Percentiles rank a stretch among this genome's conserved stretches.
Evolutionary conservation across 1,140 invertebrate species (phyloP).

Genomic region (Eubasilissa regina): DNA sequence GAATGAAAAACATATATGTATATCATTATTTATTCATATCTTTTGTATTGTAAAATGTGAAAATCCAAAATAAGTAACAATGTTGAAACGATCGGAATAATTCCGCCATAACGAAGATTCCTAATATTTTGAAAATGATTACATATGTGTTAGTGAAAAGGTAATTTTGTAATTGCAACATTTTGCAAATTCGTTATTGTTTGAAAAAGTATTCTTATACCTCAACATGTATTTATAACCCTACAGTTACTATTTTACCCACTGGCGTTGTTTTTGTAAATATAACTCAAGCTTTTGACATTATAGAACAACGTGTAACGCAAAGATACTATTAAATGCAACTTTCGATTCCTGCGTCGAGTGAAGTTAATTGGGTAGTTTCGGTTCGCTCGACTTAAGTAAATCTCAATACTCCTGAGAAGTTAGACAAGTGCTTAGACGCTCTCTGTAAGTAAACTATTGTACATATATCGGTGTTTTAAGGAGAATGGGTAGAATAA

Average conservation of each 20-base stretch:
- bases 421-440: conserved; percentile 4
- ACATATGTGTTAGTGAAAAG: conserved; percentile 24
- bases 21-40: conserved; percentile 59
- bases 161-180: conserved; percentile 21
- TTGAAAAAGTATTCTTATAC: conserved; percentile 50
- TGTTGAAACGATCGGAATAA: conserved; percentile 1
- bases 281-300: conserved; percentile 41
- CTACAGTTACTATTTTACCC: conserved; percentile 38
- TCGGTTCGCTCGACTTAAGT: conserved; percentile 8
- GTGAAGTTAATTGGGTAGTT: conserved; percentile 41
- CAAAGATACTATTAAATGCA: conserved; percentile 33
- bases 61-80: neutral
- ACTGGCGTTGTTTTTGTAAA: conserved; percentile 36
- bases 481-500: conserved; percentile 38
- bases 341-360: conserved; percentile 49
- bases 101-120: conserved; percentile 8
- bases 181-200: conserved; percentile 35
- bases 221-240: conserved; percentile 38
- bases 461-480: conserved; percentile 58
- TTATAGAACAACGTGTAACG: conserved; percentile 34
- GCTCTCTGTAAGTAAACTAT: conserved; percentile 42
- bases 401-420: conserved; percentile 27
- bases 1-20: conserved; percentile 32
- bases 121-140: conserved; percentile 26
- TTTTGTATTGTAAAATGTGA: conserved; percentile 41